Evolutionary conservation across 2,797 vertebrate species (phyloP).

Genomic region (Gymnopithys bicolor): DNA sequence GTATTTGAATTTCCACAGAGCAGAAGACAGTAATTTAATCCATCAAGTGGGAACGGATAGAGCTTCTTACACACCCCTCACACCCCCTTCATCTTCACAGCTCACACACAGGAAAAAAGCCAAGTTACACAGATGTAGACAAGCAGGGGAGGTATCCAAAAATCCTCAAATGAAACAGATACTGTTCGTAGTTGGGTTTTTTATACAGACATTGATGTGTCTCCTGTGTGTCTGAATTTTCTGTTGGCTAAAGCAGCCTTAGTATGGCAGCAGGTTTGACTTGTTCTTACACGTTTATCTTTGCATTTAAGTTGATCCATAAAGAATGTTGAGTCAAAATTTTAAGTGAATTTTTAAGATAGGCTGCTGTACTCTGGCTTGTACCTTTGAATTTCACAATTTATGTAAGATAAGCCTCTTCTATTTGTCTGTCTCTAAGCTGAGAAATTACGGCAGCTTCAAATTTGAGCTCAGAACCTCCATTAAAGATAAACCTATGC

Average conservation of each 20-base stretch:
- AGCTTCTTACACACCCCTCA: not conserved
- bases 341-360: not conserved
- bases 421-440: not conserved
- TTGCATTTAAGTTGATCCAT: not conserved
- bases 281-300: not conserved
- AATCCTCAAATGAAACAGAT: not conserved
- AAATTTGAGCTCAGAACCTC: not conserved
- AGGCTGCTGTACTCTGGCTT: not conserved
- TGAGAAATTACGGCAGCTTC: not conserved
- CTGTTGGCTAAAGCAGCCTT: not conserved
- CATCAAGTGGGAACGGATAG: not conserved
- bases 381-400: not conserved
- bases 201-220: not conserved
- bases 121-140: not conserved
- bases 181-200: not conserved
- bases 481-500: not conserved
- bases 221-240: not conserved
- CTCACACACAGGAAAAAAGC: not conserved
- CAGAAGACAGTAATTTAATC: conserved; percentile 8
- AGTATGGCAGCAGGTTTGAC: not conserved
- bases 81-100: not conserved
- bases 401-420: not conserved
- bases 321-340: not conserved
- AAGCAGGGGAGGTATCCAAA: not conserved
- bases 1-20: conserved; percentile 4